phyloP scores from a whole-genome alignment of 1,140 invertebrate species.

The Kradibia gibbosae region DNA sequence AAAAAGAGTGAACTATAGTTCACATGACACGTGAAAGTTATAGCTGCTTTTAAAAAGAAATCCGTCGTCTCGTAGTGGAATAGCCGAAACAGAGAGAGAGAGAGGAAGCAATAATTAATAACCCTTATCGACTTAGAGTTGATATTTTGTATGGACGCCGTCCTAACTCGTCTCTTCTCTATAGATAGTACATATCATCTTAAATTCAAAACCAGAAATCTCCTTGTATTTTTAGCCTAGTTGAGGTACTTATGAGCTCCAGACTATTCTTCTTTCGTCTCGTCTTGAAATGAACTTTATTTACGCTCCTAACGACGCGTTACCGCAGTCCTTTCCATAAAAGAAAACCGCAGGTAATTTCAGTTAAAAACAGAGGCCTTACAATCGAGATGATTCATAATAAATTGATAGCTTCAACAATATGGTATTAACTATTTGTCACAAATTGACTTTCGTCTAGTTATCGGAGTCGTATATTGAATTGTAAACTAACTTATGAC shows the following conservation, averaged over 20 bases:
- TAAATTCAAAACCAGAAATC: constrained; percentile 47
- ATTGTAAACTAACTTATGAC: no score
- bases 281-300: constrained; percentile 44
- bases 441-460: no score
- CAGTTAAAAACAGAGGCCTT: constrained; percentile 31
- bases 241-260: background rate
- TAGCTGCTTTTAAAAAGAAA: constrained; percentile 47
- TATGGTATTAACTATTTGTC: background rate
- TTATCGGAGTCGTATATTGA: no score
- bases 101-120: constrained; percentile 49
- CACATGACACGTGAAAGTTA: constrained; percentile 45
- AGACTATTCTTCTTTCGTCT: constrained; percentile 45
- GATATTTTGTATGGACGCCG: constrained; percentile 34
- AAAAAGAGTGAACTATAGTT: background rate
- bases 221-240: constrained; percentile 33
- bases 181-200: constrained; percentile 49
- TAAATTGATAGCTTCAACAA: background rate
- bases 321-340: constrained; percentile 41
- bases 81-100: background rate
- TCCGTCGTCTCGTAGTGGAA: constrained; percentile 21
- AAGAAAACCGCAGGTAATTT: constrained; percentile 34
- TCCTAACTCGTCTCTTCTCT: background rate
- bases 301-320: constrained; percentile 47
- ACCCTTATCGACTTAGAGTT: constrained; percentile 42
- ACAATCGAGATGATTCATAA: constrained; percentile 6